phyloP scores from a whole-genome alignment of 2,888 invertebrate genomes.

The Creontiades dilutus region DNA sequence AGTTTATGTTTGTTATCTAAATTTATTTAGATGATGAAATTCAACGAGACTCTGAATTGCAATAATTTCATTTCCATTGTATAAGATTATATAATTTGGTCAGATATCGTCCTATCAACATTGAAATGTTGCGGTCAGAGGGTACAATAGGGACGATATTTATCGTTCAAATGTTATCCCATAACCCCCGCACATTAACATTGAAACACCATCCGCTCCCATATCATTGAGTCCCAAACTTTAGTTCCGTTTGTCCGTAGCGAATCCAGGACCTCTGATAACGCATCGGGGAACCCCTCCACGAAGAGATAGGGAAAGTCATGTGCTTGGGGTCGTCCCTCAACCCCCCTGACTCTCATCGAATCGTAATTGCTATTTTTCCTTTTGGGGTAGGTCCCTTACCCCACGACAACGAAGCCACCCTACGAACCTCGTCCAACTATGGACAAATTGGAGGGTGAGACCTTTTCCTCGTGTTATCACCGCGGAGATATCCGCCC shows the following conservation, averaged over 20 bases:
- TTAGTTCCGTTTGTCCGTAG: slow-evolving; percentile 16
- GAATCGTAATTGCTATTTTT: slow-evolving; percentile 70
- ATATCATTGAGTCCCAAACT: slow-evolving; percentile 43
- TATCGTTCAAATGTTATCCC: neutral
- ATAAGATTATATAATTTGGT: too few relatives aligned
- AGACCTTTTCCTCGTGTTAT: slow-evolving; percentile 37
- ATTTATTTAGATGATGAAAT: too few relatives aligned
- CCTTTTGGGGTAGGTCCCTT: slow-evolving; percentile 61
- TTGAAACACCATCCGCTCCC: slow-evolving; percentile 60
- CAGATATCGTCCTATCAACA: too few relatives aligned
- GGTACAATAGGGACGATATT: neutral
- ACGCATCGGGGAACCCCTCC: neutral
- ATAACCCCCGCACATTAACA: slow-evolving; percentile 33
- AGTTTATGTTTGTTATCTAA: too few relatives aligned
- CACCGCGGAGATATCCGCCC: slow-evolving; percentile 57
- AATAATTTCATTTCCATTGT: too few relatives aligned
- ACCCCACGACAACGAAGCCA: too few relatives aligned
- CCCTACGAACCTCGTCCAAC: slow-evolving; percentile 1
- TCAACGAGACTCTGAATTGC: too few relatives aligned
- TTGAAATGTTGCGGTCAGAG: too few relatives aligned
- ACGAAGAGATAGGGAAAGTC: slow-evolving; percentile 38
- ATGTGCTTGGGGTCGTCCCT: neutral
- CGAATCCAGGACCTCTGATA: slow-evolving; percentile 59
- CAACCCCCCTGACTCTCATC: slow-evolving; percentile 14
- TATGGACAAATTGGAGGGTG: slow-evolving; percentile 68